phyloP scores from a whole-genome alignment of 2,888 invertebrate genomes.

The Ecliptopera silaceata region DNA sequence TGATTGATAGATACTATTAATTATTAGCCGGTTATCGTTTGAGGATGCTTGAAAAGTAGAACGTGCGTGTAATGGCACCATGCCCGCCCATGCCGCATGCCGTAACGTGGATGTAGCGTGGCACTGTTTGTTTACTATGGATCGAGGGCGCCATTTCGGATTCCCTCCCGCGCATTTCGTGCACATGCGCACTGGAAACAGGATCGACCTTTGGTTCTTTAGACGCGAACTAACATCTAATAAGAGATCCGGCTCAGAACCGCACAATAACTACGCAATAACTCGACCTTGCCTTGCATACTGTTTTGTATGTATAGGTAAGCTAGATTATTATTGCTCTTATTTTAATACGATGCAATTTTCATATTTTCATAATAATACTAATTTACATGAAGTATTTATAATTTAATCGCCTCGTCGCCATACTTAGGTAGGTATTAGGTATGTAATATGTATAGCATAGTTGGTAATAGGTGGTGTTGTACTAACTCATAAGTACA shows the following conservation, averaged over 20 bases:
- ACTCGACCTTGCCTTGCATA: constrained; percentile 39
- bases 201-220: constrained; percentile 24
- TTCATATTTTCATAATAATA: neutral
- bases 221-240: constrained; percentile 7
- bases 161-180: constrained; percentile 49
- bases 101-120: constrained; percentile 23
- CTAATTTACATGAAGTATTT: neutral
- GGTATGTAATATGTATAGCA: no score
- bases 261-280: constrained; percentile 23
- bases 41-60: neutral
- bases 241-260: constrained; percentile 19
- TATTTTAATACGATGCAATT: constrained; percentile 8
- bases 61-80: constrained; percentile 8
- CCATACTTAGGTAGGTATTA: neutral
- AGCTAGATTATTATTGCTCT: constrained; percentile 16
- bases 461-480: no score
- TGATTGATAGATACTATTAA: no score
- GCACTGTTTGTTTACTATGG: constrained; percentile 46
- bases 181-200: constrained; percentile 55
- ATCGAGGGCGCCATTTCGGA: constrained; percentile 41
- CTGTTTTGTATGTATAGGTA: constrained; percentile 20
- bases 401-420: no score
- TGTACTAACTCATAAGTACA: no score
- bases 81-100: neutral
- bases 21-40: no score